Conservation (phyloP, 2,888 invertebrate species). For the Phrixothrix hirtus region DNA sequence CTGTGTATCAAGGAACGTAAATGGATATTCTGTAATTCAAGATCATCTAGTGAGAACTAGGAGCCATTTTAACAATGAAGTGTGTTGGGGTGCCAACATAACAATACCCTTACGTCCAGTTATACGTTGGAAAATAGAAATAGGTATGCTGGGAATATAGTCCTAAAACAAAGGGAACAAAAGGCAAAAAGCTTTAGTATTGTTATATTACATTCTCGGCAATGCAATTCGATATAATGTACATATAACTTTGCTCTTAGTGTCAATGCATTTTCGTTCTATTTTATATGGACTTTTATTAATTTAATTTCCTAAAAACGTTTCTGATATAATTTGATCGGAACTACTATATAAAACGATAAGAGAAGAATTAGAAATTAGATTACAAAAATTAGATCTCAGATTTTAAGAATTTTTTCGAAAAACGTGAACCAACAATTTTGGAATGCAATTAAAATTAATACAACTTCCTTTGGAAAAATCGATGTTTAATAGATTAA, state of each 20-base stretch:
- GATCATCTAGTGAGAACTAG: conserved; percentile 14
- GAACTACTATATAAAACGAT: too few relatives aligned
- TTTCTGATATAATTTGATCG: neutral
- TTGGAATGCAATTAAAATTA: too few relatives aligned
- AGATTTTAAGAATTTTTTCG: too few relatives aligned
- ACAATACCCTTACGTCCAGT: conserved; percentile 27
- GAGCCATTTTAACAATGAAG: conserved; percentile 14
- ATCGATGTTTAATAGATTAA: neutral
- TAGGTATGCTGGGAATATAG: conserved; percentile 13
- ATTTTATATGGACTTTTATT: conserved; percentile 7
- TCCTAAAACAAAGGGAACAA: conserved; percentile 14
- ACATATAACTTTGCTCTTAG: conserved; percentile 20
- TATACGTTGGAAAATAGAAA: conserved; percentile 12
- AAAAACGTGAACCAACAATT: too few relatives aligned
- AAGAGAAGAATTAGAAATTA: neutral
- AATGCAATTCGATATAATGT: conserved; percentile 24
- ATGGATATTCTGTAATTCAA: conserved; percentile 6
- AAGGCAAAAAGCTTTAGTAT: conserved; percentile 11
- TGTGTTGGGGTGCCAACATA: conserved; percentile 24
- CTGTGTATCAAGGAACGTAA: neutral
- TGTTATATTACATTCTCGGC: conserved; percentile 21
- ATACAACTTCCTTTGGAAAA: neutral
- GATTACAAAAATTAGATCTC: too few relatives aligned
- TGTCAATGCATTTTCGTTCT: conserved; percentile 17
- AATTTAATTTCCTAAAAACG: conserved; percentile 5